Percentiles rank a stretch among this genome's conserved stretches.
Evolutionary conservation across 2,113 vertebrate genomes (phyloP).

Genomic region (Brachirus orientalis): DNA sequence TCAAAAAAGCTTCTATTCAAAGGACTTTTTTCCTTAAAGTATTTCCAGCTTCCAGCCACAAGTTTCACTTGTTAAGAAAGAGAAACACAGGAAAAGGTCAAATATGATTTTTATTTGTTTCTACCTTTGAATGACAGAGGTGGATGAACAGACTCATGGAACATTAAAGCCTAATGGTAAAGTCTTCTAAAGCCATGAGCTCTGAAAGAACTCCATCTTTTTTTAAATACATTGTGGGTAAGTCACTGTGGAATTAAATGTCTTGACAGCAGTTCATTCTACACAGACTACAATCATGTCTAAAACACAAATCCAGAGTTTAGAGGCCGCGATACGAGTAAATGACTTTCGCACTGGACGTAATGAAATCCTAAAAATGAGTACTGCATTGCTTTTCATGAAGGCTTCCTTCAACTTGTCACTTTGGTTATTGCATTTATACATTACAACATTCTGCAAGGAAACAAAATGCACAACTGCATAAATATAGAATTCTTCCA

Average conservation of each 20-base stretch:
- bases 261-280: constrained; percentile 17
- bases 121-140: constrained; percentile 61
- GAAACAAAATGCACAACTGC: constrained; percentile 98
- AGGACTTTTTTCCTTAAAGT: too few species aligned
- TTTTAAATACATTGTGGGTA: constrained; percentile 31
- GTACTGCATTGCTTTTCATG: constrained; percentile 88
- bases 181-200: constrained; percentile 38
- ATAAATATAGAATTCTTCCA: constrained; percentile 98
- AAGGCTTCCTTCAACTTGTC: constrained; percentile 85
- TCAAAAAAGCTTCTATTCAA: too few species aligned
- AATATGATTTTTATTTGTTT: constrained; percentile 69
- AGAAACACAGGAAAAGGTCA: constrained; percentile 24
- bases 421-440: constrained; percentile 98
- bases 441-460: constrained; percentile 95
- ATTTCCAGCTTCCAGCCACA: too few species aligned
- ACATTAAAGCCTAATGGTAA: constrained; percentile 36
- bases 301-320: constrained; percentile 32
- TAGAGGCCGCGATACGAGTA: constrained; percentile 79
- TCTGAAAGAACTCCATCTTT: constrained; percentile 11
- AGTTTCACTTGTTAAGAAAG: not conserved
- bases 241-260: constrained; percentile 25
- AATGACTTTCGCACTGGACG: constrained; percentile 84
- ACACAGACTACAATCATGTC: constrained; percentile 50
- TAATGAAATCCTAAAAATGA: constrained; percentile 84
- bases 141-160: constrained; percentile 48